phyloP scores from a whole-genome alignment of 2,888 invertebrate genomes.

The Cinara cedri region DNA sequence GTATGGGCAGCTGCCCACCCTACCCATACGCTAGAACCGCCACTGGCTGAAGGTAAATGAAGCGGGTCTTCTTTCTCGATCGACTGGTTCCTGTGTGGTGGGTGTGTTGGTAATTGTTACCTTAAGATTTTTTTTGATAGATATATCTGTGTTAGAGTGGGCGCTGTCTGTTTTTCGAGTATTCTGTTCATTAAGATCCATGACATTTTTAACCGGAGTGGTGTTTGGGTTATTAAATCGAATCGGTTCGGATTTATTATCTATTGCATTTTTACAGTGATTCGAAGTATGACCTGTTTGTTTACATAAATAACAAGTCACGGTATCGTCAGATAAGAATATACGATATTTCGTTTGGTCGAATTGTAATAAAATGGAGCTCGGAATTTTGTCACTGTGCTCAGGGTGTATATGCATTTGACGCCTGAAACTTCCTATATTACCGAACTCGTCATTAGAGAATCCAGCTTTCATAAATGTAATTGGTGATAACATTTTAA shows the following conservation, averaged over 20 bases:
- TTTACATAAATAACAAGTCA: neutral
- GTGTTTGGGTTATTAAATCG: neutral
- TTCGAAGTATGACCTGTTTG: neutral
- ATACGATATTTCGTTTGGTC: constrained; percentile 1
- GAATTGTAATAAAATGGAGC: neutral
- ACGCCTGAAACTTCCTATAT: constrained; percentile 7
- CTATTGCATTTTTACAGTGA: neutral
- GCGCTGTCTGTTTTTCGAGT: neutral
- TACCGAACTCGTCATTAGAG: neutral
- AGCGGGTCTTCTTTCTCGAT: neutral
- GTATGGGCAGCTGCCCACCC: no score
- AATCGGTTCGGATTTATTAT: neutral
- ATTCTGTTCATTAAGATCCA: neutral
- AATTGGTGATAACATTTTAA: neutral
- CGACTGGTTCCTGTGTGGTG: neutral
- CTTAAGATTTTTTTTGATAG: neutral
- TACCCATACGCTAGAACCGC: no score
- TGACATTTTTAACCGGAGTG: neutral
- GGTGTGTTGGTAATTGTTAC: neutral
- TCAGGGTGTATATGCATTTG: constrained; percentile 5
- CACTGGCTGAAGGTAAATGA: no score
- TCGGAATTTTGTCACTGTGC: neutral
- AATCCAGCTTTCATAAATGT: constrained; percentile 10
- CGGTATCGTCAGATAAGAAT: neutral
- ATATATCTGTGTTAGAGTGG: neutral